Base-by-base conservation (phyloP, 2,113 vertebrate species). In the Candoia aspera region DNA sequence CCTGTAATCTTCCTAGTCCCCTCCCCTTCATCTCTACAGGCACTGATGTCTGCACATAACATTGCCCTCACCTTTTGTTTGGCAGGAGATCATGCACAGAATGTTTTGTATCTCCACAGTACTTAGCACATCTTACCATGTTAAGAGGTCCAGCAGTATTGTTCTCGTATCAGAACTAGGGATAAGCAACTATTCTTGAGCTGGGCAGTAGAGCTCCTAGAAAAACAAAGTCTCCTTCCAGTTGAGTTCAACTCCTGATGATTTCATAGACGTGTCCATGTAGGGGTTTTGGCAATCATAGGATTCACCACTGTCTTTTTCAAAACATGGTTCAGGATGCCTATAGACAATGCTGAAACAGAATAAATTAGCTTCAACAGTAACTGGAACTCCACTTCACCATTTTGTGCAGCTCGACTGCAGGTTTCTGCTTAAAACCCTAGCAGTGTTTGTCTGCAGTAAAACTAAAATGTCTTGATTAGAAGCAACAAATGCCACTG, bases 111-210 rank as follows among this genome's bases (percentile, higher is more conserved):
- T 49, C 3, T 9, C 33, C 33, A 79, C 19, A 21, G 37, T 42
- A 21, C 21, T 42, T 9, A 79, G 33, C 73, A 21, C 73, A 79
- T 42, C 19, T 42, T 79, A 79, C 73, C 73, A 79, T 79, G 42
- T 42, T 42, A 42, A 79, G 73, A 79, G 86, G 92, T 96, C 97
- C 96, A 97, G 96, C 95, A 95, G 96, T 96, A 96, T 95, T 15
- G 59, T 95, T 94, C 95, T 91, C 97, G 96, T 97, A 97, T 97
- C 96, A 97, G 96, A 97, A 96, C 95, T 97, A 96, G 97, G 97
- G 97, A 97, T 92, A 86, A 96, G 96, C 4, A 10, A 53, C 19
- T n/a, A 55, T 68, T n/a, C 73, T 42, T 79, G 73, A 79, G 6
- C 33, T 42, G 17, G 73, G 15, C 88, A 57, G 3, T 37, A 90